Evolutionary conservation across 2,888 invertebrate species (phyloP).

Genomic region (Leptinotarsa juncta): DNA sequence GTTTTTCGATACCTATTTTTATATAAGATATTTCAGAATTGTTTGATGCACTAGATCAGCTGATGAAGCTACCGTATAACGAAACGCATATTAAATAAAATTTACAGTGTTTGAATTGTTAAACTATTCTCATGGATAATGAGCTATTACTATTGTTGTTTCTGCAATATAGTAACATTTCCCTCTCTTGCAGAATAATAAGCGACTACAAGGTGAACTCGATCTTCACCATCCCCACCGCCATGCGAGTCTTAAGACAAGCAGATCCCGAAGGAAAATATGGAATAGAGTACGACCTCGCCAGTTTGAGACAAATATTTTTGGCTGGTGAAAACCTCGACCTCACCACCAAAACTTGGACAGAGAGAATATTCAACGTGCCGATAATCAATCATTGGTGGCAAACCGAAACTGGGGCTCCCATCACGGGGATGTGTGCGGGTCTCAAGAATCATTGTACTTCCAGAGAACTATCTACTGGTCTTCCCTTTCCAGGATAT

Average conservation of each 20-base stretch:
- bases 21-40: too few relatives aligned
- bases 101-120: too few relatives aligned
- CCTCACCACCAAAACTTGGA: constrained; percentile 87
- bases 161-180: not conserved
- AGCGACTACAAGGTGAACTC: constrained; percentile 87
- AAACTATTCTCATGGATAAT: too few relatives aligned
- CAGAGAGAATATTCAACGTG: constrained; percentile 76
- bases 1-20: too few relatives aligned
- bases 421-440: constrained; percentile 86
- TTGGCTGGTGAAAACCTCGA: constrained; percentile 95
- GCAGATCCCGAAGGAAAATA: constrained; percentile 80
- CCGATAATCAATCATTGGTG: constrained; percentile 95
- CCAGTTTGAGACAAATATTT: constrained; percentile 79
- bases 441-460: constrained; percentile 76
- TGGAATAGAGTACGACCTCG: constrained; percentile 76
- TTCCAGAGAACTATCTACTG: constrained; percentile 75
- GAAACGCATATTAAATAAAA: too few relatives aligned
- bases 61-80: too few relatives aligned
- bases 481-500: constrained; percentile 90
- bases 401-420: constrained; percentile 96
- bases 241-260: constrained; percentile 85
- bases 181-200: constrained; percentile 74
- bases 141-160: not conserved
- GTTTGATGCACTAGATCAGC: too few relatives aligned
- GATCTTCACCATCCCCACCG: constrained; percentile 92